phyloP scores from a whole-genome alignment of 2,888 invertebrate species.

The Acanthosepion lycidas region DNA sequence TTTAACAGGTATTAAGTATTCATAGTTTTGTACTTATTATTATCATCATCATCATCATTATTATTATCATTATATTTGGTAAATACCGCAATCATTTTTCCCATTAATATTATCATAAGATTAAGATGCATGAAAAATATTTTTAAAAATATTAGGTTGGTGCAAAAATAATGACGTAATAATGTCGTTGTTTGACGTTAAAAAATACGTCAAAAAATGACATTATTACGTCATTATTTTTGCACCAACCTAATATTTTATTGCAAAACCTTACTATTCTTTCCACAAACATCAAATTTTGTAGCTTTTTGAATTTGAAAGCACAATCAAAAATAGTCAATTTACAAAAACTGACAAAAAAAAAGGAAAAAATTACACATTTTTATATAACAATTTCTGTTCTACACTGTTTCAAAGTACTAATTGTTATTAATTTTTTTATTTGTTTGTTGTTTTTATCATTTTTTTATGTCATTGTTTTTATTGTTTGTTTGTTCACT shows the following conservation, averaged over 20 bases:
- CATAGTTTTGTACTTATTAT: neutral
- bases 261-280: neutral
- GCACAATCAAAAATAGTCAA: neutral
- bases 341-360: neutral
- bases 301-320: neutral
- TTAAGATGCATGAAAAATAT: neutral
- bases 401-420: neutral
- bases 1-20: neutral
- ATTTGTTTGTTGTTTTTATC: too few relatives aligned
- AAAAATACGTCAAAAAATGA: too few relatives aligned
- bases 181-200: too few relatives aligned
- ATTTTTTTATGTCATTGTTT: too few relatives aligned
- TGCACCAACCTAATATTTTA: too few relatives aligned
- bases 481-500: slow-evolving; percentile 25
- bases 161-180: too few relatives aligned
- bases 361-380: neutral
- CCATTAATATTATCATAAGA: neutral
- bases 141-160: neutral
- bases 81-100: neutral
- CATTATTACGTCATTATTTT: too few relatives aligned
- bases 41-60: too few relatives aligned
- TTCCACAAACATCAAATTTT: neutral
- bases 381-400: neutral
- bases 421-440: neutral
- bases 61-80: too few relatives aligned